These are phyloP conservation scores for Mohoua ochrocephala DNA, from an alignment of 2,113 vertebrate species.

Conservation along the genomic window DNA sequence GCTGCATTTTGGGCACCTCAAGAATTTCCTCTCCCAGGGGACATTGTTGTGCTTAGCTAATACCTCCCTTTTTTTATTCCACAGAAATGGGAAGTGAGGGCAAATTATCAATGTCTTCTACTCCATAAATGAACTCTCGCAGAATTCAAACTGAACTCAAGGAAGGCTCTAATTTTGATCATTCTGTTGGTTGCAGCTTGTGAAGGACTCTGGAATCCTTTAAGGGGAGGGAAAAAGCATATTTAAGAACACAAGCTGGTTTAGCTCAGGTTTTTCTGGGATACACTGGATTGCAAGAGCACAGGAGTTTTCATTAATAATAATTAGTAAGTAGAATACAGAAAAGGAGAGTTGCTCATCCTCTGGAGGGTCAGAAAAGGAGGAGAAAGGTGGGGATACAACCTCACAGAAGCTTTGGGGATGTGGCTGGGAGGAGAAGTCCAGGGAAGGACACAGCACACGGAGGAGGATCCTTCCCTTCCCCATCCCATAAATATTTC, in stretches of 20 bases:
- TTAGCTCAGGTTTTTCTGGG: background rate
- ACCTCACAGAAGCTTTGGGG: background rate
- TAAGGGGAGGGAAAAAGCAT: rapidly evolving
- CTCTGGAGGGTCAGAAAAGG: background rate
- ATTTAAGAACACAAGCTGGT: background rate
- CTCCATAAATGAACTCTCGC: background rate
- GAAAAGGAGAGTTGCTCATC: background rate
- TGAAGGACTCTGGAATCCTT: background rate
- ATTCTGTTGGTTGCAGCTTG: background rate
- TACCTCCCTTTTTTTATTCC: background rate
- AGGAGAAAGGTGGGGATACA: background rate
- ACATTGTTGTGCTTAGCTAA: background rate
- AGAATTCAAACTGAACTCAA: background rate
- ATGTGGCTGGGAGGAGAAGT: background rate
- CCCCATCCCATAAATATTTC: background rate
- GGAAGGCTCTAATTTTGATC: background rate
- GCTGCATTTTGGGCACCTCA: background rate
- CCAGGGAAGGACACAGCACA: background rate
- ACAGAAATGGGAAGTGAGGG: background rate
- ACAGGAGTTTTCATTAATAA: background rate
- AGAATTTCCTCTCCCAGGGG: background rate
- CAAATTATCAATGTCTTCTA: background rate
- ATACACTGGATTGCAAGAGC: background rate
- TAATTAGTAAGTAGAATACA: background rate
- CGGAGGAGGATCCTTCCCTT: background rate